These are phyloP conservation scores for Drosophila trichaetosa DNA, from an alignment of 2,888 invertebrate genomes.

Conservation along the genomic window DNA sequence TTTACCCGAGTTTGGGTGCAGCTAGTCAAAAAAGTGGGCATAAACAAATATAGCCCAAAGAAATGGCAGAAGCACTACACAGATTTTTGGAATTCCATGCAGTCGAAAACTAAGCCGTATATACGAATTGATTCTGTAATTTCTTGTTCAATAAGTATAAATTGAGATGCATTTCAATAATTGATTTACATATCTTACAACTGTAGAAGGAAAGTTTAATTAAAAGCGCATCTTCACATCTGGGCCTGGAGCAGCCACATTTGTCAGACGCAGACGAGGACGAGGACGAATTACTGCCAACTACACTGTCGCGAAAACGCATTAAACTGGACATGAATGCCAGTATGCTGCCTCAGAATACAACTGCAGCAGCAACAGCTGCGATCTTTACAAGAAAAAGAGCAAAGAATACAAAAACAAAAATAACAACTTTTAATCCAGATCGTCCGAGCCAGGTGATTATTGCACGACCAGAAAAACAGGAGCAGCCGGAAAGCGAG, in stretches of 20 bases:
- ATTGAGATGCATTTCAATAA: neutral
- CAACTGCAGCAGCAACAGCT: neutral
- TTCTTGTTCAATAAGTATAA: neutral
- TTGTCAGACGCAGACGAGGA: neutral
- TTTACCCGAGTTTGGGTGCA: slow-evolving; percentile 38
- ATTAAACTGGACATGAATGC: neutral
- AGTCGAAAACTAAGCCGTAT: neutral
- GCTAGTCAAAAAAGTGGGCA: slow-evolving; percentile 20
- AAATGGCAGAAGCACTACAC: slow-evolving; percentile 34
- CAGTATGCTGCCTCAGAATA: neutral
- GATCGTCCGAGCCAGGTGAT: neutral
- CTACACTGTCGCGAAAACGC: neutral
- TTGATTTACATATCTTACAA: neutral
- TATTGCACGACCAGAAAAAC: neutral
- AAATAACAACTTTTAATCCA: neutral
- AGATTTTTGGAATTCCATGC: slow-evolving; percentile 27
- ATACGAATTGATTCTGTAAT: slow-evolving; percentile 29
- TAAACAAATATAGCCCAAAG: slow-evolving; percentile 12
- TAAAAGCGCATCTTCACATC: neutral
- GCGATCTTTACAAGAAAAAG: neutral
- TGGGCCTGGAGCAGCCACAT: too few relatives aligned
- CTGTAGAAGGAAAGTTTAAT: slow-evolving; percentile 2
- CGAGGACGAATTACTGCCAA: neutral
- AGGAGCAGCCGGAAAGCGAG: too few relatives aligned
- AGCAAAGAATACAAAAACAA: neutral